Evolutionary conservation across 2,888 invertebrate species (phyloP).

Genomic region (Tetranychus truncatus): DNA sequence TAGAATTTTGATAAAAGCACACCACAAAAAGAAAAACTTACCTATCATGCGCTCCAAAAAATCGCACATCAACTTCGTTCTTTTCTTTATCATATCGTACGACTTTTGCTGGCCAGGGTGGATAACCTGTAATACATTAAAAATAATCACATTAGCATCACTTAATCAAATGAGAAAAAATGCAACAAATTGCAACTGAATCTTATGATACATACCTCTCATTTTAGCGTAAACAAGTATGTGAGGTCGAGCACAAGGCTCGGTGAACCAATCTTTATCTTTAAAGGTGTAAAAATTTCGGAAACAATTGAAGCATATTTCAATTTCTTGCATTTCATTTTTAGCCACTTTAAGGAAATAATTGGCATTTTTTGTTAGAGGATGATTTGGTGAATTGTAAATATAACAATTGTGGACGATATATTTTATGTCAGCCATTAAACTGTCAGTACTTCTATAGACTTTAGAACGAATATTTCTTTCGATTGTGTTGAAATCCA

Average conservation of each 20-base stretch:
- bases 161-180: background rate
- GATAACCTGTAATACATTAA: conserved; percentile 50
- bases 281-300: conserved; percentile 47
- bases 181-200: background rate
- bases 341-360: conserved; percentile 62
- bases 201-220: conserved; percentile 7
- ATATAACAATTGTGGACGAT: conserved; percentile 79
- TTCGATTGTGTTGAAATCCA: conserved; percentile 58
- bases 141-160: background rate
- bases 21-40: background rate
- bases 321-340: conserved; percentile 74
- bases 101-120: conserved; percentile 85
- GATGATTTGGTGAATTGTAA: conserved; percentile 66
- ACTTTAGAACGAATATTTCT: conserved; percentile 50
- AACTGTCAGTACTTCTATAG: conserved; percentile 72
- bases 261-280: conserved; percentile 60
- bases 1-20: background rate
- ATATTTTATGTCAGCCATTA: conserved; percentile 77
- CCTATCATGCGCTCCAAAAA: conserved; percentile 78
- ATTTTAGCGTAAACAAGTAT: conserved; percentile 31
- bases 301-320: conserved; percentile 83
- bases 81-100: background rate
- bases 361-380: conserved; percentile 55
- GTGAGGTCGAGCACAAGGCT: conserved; percentile 48
- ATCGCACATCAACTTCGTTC: conserved; percentile 62